Evolutionary conservation across 2,113 vertebrate genomes (phyloP).

Genomic region (Emberiza fucata): DNA sequence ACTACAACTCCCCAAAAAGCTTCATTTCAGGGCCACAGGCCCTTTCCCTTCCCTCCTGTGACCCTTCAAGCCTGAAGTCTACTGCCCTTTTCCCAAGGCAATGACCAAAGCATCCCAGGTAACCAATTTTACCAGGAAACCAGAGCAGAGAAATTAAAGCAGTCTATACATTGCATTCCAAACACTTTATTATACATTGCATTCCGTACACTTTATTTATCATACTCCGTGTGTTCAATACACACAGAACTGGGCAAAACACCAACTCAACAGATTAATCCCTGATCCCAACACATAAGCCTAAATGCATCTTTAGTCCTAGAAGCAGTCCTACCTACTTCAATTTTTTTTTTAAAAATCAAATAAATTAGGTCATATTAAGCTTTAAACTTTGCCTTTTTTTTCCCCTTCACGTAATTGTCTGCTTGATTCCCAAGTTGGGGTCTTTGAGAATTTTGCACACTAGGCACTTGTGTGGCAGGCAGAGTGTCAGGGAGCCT

Average conservation of each 20-base stretch:
- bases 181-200: not conserved
- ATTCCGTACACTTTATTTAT: not conserved
- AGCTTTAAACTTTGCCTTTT: not conserved
- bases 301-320: not conserved
- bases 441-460: not conserved
- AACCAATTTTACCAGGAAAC: not conserved
- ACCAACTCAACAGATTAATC: not conserved
- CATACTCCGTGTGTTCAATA: not conserved
- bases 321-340: not conserved
- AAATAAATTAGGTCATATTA: not conserved
- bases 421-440: not conserved
- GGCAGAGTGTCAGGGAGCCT: not conserved
- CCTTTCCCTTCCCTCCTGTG: not conserved
- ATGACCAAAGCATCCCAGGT: not conserved
- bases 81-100: not conserved
- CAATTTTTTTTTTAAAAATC: not conserved
- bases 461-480: not conserved
- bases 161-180: not conserved
- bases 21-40: not conserved
- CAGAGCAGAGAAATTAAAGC: not conserved
- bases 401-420: not conserved
- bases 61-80: not conserved
- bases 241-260: not conserved
- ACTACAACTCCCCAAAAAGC: not conserved
- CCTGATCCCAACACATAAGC: not conserved